Evolutionary conservation across 2,113 vertebrate genomes (phyloP).

Genomic region (Gasterosteus aculeatus): DNA sequence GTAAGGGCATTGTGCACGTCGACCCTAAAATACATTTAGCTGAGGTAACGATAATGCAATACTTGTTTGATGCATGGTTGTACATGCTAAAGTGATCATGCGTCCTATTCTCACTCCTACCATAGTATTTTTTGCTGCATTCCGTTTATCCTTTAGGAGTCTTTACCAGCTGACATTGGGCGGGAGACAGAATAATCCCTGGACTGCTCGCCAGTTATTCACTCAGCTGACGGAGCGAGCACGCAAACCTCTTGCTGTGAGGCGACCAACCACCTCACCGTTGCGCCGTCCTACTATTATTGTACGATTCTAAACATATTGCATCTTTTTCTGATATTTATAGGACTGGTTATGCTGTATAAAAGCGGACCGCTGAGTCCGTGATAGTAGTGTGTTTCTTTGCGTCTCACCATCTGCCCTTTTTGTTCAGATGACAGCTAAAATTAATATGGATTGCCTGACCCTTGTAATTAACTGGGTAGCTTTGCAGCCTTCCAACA

Average conservation of each 20-base stretch:
- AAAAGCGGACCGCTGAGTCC: background rate
- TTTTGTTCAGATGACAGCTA: constrained; percentile 1
- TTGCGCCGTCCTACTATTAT: background rate
- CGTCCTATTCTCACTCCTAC: background rate
- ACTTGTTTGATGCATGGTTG: background rate
- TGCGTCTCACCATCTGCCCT: background rate
- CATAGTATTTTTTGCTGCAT: background rate
- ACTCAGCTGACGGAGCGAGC: no score
- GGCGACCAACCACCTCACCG: no score
- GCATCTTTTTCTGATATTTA: background rate
- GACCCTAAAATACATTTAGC: background rate
- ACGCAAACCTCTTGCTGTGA: no score
- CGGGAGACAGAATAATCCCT: no score
- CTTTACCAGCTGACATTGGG: no score
- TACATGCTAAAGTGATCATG: no score
- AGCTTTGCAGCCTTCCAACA: background rate
- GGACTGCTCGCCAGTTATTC: no score
- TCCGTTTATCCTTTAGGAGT: no score
- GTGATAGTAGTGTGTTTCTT: background rate
- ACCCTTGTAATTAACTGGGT: background rate
- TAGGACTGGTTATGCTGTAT: background rate
- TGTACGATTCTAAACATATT: background rate
- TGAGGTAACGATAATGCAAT: background rate
- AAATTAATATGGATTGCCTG: background rate
- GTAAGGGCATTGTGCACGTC: background rate